Evolutionary conservation across 2,113 vertebrate species (phyloP).

Genomic region (Dipodomys merriami): DNA sequence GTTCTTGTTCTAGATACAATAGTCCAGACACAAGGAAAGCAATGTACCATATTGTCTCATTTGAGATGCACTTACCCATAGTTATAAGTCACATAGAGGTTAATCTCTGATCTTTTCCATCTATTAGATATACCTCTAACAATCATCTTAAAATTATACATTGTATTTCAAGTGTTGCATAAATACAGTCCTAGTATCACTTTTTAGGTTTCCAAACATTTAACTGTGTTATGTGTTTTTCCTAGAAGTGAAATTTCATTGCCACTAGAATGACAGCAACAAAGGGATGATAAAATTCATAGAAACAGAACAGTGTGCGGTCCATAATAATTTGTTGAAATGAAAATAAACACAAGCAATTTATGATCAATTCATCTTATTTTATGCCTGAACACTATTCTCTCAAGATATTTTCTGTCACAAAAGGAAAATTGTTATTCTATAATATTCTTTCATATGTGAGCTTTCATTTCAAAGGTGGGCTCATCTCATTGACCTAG

Average conservation of each 20-base stretch:
- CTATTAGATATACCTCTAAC: not conserved
- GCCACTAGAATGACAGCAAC: conserved; percentile 20
- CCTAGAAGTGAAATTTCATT: not conserved
- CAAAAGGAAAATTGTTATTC: not conserved
- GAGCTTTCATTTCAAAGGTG: not conserved
- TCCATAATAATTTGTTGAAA: not conserved
- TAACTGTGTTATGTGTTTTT: conserved; percentile 1
- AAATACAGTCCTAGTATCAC: not conserved
- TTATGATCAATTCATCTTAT: too few relatives aligned
- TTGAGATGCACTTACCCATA: not conserved
- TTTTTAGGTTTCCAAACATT: not conserved
- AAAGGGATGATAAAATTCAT: conserved; percentile 46
- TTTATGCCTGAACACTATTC: not conserved
- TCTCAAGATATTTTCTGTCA: not conserved
- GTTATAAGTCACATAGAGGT: not conserved
- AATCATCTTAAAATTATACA: not conserved
- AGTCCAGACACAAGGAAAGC: not conserved
- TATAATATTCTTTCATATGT: not conserved
- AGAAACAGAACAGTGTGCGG: not conserved
- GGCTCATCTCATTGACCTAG: not conserved
- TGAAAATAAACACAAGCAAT: not conserved
- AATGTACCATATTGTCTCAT: too few relatives aligned
- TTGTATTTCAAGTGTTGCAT: conserved; percentile 5
- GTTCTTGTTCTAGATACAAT: not conserved
- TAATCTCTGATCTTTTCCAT: not conserved